Conservation (phyloP, 2,797 vertebrate genomes). For the Okamejei kenojei region DNA sequence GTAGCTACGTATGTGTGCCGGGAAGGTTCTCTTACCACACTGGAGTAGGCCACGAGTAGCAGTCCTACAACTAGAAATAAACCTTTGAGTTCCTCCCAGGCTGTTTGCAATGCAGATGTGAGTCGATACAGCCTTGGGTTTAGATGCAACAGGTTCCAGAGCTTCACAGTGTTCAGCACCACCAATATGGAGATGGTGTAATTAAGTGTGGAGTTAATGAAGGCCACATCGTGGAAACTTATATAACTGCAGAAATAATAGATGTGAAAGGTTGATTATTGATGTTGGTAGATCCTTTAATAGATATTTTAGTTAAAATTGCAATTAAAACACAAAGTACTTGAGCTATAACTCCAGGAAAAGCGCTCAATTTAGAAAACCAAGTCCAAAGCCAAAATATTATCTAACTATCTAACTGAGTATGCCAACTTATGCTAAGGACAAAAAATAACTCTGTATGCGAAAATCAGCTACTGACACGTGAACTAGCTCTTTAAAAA, state of each 20-base stretch:
- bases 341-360: too few species aligned
- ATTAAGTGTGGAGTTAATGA: slow-evolving; percentile 40
- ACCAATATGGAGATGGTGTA: slow-evolving; percentile 47
- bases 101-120: slow-evolving; percentile 43
- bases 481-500: too few species aligned
- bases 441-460: too few species aligned
- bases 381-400: too few species aligned
- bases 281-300: background rate
- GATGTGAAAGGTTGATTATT: background rate
- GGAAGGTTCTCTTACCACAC: slow-evolving; percentile 45
- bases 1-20: too few species aligned
- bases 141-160: slow-evolving; percentile 47
- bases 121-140: slow-evolving; percentile 44
- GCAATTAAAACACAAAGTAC: too few species aligned
- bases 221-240: slow-evolving; percentile 43
- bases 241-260: slow-evolving; percentile 45
- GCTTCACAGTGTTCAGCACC: slow-evolving; percentile 45
- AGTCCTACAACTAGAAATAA: slow-evolving; percentile 48
- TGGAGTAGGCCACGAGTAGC: slow-evolving; percentile 47
- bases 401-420: too few species aligned
- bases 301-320: too few species aligned
- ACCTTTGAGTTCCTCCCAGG: slow-evolving; percentile 47
- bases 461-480: too few species aligned
- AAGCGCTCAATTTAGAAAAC: too few species aligned
- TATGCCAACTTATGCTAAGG: too few species aligned